Conservation (phyloP, 2,888 invertebrate genomes). For the Eulithis testata region DNA sequence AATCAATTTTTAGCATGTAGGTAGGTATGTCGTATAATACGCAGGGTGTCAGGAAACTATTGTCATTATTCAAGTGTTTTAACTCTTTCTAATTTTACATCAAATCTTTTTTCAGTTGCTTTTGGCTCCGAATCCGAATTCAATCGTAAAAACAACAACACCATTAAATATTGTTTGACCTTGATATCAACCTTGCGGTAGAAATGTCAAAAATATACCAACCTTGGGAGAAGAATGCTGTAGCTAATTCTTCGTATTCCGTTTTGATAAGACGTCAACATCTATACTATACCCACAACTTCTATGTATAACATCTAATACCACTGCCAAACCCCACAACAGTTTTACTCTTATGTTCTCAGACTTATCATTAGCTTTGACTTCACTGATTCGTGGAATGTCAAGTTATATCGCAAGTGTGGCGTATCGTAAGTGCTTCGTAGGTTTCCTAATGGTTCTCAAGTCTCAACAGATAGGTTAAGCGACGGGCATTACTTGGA, state of each 20-base stretch:
- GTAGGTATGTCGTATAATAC: too few relatives aligned
- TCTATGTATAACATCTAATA: too few relatives aligned
- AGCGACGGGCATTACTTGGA: too few relatives aligned
- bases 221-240: constrained; percentile 24
- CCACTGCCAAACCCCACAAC: constrained; percentile 34
- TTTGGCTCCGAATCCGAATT: not conserved
- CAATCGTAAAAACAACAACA: constrained; percentile 10
- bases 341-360: constrained; percentile 22
- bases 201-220: constrained; percentile 14
- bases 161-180: constrained; percentile 22
- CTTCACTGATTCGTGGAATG: too few relatives aligned
- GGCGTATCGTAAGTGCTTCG: too few relatives aligned
- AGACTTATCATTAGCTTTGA: constrained; percentile 3
- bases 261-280: constrained; percentile 18
- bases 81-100: not conserved
- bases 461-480: too few relatives aligned
- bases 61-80: too few relatives aligned
- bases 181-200: constrained; percentile 16
- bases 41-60: too few relatives aligned
- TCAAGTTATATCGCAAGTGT: too few relatives aligned
- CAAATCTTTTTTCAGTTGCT: not conserved
- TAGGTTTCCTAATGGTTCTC: too few relatives aligned
- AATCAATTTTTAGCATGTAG: too few relatives aligned
- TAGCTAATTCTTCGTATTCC: not conserved
- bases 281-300: not conserved